phyloP scores from a whole-genome alignment of 2,797 vertebrate species.

The Eospalax fontanierii region DNA sequence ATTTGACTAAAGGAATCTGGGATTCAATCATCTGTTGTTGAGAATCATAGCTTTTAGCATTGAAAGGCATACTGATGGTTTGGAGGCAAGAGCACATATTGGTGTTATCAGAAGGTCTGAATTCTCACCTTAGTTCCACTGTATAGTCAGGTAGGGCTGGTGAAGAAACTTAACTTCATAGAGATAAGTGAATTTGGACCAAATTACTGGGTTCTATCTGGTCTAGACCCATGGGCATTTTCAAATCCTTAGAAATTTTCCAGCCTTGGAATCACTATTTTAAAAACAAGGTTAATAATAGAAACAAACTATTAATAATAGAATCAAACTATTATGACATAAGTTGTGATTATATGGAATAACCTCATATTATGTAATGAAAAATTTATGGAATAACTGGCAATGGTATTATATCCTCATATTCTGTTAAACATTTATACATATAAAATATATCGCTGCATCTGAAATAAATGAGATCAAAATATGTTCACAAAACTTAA shows the following conservation, averaged over 20 bases:
- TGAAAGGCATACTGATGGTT: neutral
- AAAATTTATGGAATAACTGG: neutral
- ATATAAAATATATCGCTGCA: neutral
- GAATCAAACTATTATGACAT: constrained; percentile 6
- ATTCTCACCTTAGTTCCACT: neutral
- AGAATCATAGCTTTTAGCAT: constrained; percentile 31
- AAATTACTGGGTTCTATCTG: neutral
- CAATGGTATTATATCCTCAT: neutral
- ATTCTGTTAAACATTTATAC: neutral
- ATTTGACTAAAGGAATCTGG: constrained; percentile 39
- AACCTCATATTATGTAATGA: neutral
- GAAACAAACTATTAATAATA: neutral
- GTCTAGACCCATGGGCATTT: constrained; percentile 3
- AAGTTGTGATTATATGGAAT: constrained; percentile 44
- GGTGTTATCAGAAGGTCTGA: neutral
- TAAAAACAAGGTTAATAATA: neutral
- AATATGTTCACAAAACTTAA: constrained; percentile 8
- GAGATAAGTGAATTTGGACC: neutral
- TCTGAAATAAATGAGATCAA: constrained; percentile 1
- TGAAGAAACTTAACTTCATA: constrained; percentile 8
- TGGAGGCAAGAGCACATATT: constrained; percentile 30
- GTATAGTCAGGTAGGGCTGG: neutral
- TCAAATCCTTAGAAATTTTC: constrained; percentile 9
- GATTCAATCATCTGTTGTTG: neutral
- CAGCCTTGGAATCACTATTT: constrained; percentile 15